A percentile compares a stretch with the other conserved stretches of the same genome.
These are phyloP conservation scores for Myripristis murdjan DNA, from an alignment of 2,797 vertebrate species.

Conservation along the genomic window DNA sequence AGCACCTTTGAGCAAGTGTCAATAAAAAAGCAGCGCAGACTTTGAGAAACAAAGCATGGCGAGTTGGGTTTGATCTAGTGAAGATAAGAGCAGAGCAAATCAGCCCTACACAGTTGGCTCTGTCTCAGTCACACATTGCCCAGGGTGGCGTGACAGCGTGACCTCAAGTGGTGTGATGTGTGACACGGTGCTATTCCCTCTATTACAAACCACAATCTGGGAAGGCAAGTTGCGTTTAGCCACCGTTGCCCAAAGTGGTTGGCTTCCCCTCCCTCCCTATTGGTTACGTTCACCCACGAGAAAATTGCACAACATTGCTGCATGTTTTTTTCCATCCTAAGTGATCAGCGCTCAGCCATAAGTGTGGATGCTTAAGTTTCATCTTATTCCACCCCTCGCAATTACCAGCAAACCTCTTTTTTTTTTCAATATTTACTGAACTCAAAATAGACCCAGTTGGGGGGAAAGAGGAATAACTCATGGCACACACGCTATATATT, in stretches of 20 bases:
- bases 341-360: slow-evolving; percentile 43
- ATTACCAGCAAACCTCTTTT: slow-evolving; percentile 36
- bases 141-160: slow-evolving; percentile 43
- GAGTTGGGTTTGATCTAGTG: slow-evolving; percentile 18
- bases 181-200: slow-evolving; percentile 60
- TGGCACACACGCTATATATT: slow-evolving; percentile 46
- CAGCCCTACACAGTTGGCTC: slow-evolving; percentile 11
- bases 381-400: slow-evolving; percentile 41
- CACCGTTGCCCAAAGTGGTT: slow-evolving; percentile 63
- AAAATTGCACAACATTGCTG: slow-evolving; percentile 58
- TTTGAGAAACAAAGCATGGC: slow-evolving; percentile 13
- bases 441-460: slow-evolving; percentile 60
- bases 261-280: slow-evolving; percentile 45
- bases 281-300: slow-evolving; percentile 32
- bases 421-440: slow-evolving; percentile 50
- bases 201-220: slow-evolving; percentile 63
- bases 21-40: slow-evolving; percentile 10
- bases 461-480: slow-evolving; percentile 32
- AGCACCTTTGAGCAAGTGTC: slow-evolving; percentile 1
- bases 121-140: slow-evolving; percentile 43
- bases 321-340: slow-evolving; percentile 25
- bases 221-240: slow-evolving; percentile 48
- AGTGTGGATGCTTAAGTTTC: slow-evolving; percentile 62
- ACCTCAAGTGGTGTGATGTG: slow-evolving; percentile 60
- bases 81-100: slow-evolving; percentile 20